Evolutionary conservation across 2,113 vertebrate species (phyloP).

Genomic region (Sminthopsis crassicaudata): DNA sequence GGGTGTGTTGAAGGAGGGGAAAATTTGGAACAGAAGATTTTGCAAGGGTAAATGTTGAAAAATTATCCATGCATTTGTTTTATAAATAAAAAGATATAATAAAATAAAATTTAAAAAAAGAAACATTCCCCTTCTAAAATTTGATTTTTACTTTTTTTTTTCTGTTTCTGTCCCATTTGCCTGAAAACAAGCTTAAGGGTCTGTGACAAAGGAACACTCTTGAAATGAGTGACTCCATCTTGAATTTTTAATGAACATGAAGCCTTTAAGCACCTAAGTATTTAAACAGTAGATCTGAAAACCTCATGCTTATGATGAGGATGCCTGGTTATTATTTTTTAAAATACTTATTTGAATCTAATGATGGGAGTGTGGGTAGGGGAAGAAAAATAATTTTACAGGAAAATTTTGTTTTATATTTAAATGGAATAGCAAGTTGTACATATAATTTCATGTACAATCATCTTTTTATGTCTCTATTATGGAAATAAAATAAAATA

Average conservation of each 20-base stretch:
- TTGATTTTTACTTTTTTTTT: not conserved
- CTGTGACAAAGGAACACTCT: not conserved
- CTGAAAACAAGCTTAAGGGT: not conserved
- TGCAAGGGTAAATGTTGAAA: no score
- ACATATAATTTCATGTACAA: not conserved
- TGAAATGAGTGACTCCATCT: not conserved
- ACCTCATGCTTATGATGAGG: not conserved
- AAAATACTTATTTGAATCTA: no score
- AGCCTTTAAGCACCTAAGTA: no score
- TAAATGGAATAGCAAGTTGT: no score
- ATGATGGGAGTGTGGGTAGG: no score
- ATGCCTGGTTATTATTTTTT: no score
- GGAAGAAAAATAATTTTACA: not conserved
- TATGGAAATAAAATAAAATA: not conserved
- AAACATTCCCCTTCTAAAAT: not conserved
- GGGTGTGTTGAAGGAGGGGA: no score
- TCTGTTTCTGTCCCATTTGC: not conserved
- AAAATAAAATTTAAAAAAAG: no score
- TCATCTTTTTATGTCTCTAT: not conserved
- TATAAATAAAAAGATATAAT: no score
- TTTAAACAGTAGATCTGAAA: not conserved
- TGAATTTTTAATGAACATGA: not conserved
- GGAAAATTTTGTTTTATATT: not conserved
- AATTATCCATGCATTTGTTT: no score
- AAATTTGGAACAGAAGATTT: no score